phyloP scores from a whole-genome alignment of 2,113 vertebrate species.

The Manacus vitellinus region DNA sequence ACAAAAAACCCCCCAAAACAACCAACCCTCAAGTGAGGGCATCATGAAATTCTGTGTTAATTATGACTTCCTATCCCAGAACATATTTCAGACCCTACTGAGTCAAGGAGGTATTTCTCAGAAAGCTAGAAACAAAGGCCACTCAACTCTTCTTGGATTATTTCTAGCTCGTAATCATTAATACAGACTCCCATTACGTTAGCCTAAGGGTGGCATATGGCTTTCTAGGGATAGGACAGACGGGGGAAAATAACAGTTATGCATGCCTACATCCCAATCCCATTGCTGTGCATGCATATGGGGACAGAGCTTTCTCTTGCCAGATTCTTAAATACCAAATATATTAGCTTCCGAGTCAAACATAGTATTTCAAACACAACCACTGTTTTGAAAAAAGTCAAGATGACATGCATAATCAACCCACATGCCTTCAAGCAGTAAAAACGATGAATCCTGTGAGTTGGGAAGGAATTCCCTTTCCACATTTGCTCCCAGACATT shows the following conservation, averaged over 20 bases:
- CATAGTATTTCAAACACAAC: not conserved
- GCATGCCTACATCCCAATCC: not conserved
- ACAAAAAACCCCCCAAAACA: not conserved
- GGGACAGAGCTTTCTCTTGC: constrained; percentile 28
- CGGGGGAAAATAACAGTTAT: not conserved
- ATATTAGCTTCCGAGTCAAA: constrained; percentile 16
- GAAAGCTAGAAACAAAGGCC: constrained; percentile 4
- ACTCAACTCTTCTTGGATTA: constrained; percentile 13
- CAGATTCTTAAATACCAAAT: constrained; percentile 49
- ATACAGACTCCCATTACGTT: not conserved
- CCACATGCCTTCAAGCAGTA: not conserved
- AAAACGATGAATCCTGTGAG: not conserved
- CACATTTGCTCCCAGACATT: not conserved
- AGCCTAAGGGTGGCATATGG: constrained; percentile 44
- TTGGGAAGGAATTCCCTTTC: not conserved
- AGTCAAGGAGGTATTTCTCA: constrained; percentile 10
- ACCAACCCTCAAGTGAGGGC: not conserved
- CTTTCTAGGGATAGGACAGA: constrained; percentile 52
- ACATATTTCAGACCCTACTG: not conserved
- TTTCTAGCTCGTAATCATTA: constrained; percentile 51
- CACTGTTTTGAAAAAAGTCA: not conserved
- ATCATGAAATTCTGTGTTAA: not conserved
- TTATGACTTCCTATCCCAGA: not conserved
- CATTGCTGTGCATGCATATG: not conserved
- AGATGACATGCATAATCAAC: not conserved